Conservation (phyloP, 1,140 invertebrate genomes). For the Atta texana region DNA sequence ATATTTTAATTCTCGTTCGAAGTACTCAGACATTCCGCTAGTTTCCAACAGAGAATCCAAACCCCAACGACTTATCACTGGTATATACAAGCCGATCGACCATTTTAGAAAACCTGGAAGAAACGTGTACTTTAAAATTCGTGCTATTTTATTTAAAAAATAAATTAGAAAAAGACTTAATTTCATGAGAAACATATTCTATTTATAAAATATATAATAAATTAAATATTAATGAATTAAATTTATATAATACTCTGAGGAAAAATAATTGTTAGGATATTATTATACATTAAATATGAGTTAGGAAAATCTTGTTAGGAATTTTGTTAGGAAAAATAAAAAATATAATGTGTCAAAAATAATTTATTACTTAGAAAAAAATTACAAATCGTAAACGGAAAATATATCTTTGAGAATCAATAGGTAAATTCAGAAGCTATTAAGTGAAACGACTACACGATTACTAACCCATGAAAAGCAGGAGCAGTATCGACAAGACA, state of each 20-base stretch:
- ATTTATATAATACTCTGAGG: background rate
- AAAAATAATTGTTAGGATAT: background rate
- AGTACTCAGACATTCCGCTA: constrained; percentile 49
- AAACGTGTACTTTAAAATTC: background rate
- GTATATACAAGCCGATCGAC: constrained; percentile 65
- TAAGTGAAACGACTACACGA: background rate
- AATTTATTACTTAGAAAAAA: background rate
- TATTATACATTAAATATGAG: background rate
- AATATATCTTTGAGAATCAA: background rate
- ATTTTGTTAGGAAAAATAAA: background rate
- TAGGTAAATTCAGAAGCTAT: background rate
- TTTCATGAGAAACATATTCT: too few relatives aligned
- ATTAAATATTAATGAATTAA: too few relatives aligned
- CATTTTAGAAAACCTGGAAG: constrained; percentile 66
- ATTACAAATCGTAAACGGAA: background rate
- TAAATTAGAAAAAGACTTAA: too few relatives aligned
- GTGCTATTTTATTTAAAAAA: too few relatives aligned
- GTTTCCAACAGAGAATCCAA: constrained; percentile 59
- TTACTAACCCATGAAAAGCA: constrained; percentile 71
- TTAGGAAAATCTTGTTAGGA: background rate
- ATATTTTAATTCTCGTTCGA: constrained; percentile 59
- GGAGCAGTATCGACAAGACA: constrained; percentile 53
- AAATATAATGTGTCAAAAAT: background rate
- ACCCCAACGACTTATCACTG: constrained; percentile 68
- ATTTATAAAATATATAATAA: too few relatives aligned